Base-by-base conservation (phyloP, 1,140 invertebrate species). In the Limonius californicus region DNA sequence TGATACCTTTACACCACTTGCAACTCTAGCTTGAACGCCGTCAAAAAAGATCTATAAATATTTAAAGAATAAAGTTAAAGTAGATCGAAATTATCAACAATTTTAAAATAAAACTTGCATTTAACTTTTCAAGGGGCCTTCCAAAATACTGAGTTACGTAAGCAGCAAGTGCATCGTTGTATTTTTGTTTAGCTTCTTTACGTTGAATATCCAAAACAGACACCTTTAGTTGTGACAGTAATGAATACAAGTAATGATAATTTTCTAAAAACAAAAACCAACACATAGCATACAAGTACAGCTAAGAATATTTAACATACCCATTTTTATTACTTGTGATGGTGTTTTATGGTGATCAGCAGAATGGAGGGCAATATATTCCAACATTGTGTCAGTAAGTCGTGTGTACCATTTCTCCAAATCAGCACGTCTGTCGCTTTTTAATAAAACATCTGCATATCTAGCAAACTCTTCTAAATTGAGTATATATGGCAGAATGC, bases 71-170 rank as follows among this genome's bases (percentile, higher is more conserved):
- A n/a, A n/a, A n/a, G n/a, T n/a, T n/a, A n/a, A n/a, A n/a, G n/a
- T n/a, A n/a, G n/a, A n/a, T n/a, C n/a, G n/a, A n/a, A n/a, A n/a
- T n/a, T n/a, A n/a, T n/a, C n/a, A n/a, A n/a, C n/a, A 21, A 43
- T 43, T 54, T 61, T 20, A 57, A 56, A 16, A 61, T 12, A 12
- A 32, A 11, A 77, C 81, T 83, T 82, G 94, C 92, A 81, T 97
- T 96, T 30, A 98, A 82, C 81, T 97, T 97, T 77, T 98, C 95
- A 21, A 99, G 78, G 23, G 97, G 97, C 63, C 94, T 82, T 45
- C 96, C 95, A 82, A 99, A 95, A 78, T 96, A 95, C 68, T 91
- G 85, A 47, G 89, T 95, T 42, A 98, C 97, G 81, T 99, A 99
- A 23, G 86, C 86, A 71, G 87, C 85, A 43, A 97, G 81, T 23